These are phyloP conservation scores for Microctonus aethiopoides DNA, from an alignment of 2,888 invertebrate genomes.

Conservation along the genomic window DNA sequence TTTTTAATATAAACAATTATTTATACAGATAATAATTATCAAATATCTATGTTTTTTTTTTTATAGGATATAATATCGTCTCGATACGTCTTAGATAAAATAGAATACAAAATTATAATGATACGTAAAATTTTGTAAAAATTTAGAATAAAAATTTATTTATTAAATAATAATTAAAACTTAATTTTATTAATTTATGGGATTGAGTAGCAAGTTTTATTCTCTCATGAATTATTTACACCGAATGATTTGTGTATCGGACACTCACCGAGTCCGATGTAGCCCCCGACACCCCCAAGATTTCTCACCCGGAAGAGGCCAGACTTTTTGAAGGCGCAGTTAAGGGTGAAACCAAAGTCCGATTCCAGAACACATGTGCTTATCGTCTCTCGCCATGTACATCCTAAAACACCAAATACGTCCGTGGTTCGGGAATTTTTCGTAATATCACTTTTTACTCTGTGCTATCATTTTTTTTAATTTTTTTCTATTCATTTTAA, in stretches of 20 bases:
- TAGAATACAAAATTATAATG: too few species aligned
- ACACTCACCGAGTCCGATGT: conserved; percentile 87
- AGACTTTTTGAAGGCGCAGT: conserved; percentile 93
- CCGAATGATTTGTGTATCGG: conserved; percentile 34
- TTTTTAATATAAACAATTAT: neutral
- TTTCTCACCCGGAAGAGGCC: conserved; percentile 90
- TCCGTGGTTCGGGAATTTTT: conserved; percentile 40
- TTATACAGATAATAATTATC: neutral
- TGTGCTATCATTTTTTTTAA: conserved; percentile 55
- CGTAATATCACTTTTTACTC: conserved; percentile 42
- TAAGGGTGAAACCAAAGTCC: conserved; percentile 89
- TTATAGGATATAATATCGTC: neutral
- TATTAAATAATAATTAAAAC: too few species aligned
- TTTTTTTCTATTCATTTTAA: conserved; percentile 5
- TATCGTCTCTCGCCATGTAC: conserved; percentile 73
- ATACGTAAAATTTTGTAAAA: too few species aligned
- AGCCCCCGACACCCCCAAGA: conserved; percentile 90
- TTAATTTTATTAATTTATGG: neutral
- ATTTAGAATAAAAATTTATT: too few species aligned
- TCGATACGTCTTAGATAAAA: too few species aligned
- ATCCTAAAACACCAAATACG: conserved; percentile 68
- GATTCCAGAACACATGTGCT: conserved; percentile 89
- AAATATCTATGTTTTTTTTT: neutral
- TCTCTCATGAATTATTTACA: conserved; percentile 4
- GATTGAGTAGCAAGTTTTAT: neutral